phyloP scores from a whole-genome alignment of 2,797 vertebrate genomes.

The Dicrostonyx torquatus region DNA sequence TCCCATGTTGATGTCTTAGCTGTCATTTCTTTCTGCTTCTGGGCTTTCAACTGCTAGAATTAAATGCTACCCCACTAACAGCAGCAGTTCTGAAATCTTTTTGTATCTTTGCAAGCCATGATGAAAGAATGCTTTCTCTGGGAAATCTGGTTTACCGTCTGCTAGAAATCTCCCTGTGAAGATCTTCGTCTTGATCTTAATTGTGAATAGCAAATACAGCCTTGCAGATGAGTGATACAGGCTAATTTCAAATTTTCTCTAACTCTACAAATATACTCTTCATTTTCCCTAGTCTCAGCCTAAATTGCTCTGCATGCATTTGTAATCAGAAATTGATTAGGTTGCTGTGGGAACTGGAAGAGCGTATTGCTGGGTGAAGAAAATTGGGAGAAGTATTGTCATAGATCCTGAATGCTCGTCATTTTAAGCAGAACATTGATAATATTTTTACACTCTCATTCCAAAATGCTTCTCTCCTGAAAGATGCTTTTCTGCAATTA shows the following conservation, averaged over 20 bases:
- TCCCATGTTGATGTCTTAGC: not conserved
- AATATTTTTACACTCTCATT: not conserved
- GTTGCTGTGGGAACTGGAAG: conserved; percentile 75
- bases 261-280: conserved; percentile 57
- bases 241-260: conserved; percentile 71
- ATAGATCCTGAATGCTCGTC: not conserved
- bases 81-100: not conserved
- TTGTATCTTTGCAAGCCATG: conserved; percentile 25
- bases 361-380: conserved; percentile 43
- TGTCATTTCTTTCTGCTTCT: conserved; percentile 30
- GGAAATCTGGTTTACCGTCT: conserved; percentile 47
- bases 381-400: not conserved
- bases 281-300: conserved; percentile 56
- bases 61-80: conserved; percentile 34
- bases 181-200: conserved; percentile 62
- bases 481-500: conserved; percentile 14
- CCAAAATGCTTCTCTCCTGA: conserved; percentile 5
- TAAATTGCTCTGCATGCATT: conserved; percentile 75
- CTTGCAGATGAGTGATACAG: conserved; percentile 50
- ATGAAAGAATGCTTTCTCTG: conserved; percentile 3
- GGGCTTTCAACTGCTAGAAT: conserved; percentile 41
- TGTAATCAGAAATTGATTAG: conserved; percentile 80
- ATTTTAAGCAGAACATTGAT: not conserved
- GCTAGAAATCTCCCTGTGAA: conserved; percentile 41
- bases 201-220: conserved; percentile 61